Base-by-base conservation (phyloP, 2,797 vertebrate species). In the Peromyscus melanophrys region DNA sequence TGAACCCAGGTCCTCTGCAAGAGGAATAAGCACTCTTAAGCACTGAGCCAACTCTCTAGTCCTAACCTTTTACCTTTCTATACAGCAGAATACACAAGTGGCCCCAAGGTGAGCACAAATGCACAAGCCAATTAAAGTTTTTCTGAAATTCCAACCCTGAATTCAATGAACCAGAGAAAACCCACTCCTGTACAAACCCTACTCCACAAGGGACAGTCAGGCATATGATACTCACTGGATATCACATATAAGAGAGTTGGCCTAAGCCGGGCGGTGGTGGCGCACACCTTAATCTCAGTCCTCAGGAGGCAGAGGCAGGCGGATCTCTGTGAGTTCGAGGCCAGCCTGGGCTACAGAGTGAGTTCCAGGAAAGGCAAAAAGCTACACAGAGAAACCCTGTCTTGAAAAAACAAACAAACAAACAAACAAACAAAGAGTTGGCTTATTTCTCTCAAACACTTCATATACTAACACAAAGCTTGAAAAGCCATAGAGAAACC, bases 51-150 rank as follows among this genome's bases (percentile, higher is more conserved):
- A 49, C 27, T 77, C 75, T 77, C 23, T 19, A 77, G 75, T 31
- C 43, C 14, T 49, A 49, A 49, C 43, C 43, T 9, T 77, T 77
- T 55, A 49, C 25, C n/a, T n/a, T 46, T 87, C 63, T 40, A 29
- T 2, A 34, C 6, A n/a, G 40, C 31, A 63, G 34, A 61, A 43
- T 61, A 83, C 14, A 55, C 46, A 49, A 49, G 17, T 1, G 14
- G 52, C 52, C 29, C 55, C 0, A 0, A 59, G 65, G n/a, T 61
- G 25, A 16, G 21, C 3, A 23, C 14, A 37, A 29, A 17, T 21
- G 11, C 19, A 49, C 0, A 4, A 12, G 2, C n/a, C 23, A 43
- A 40, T 73, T 40, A 40, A 71, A 19, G 0, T 6, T 77, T 19
- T 77, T 31, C 75, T 77, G 13, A 34, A 52, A 59, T 55, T 37